A percentile compares a stretch with the other conserved stretches of the same genome.
These are phyloP conservation scores for Sciurus niger DNA, from an alignment of 2,113 vertebrate species.

Conservation along the genomic window DNA sequence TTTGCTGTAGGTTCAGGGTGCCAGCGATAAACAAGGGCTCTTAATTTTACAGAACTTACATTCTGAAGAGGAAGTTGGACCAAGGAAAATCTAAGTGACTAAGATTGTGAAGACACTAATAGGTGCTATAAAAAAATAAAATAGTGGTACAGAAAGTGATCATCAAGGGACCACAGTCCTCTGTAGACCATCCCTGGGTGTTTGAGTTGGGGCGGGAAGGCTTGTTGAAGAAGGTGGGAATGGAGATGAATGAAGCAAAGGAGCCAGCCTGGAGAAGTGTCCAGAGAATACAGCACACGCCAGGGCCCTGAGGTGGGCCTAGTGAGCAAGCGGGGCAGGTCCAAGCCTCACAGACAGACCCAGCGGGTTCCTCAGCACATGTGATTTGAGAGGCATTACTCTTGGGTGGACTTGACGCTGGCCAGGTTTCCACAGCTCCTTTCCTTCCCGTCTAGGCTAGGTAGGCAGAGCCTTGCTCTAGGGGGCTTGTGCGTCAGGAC, in stretches of 20 bases:
- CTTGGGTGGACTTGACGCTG: rapidly evolving
- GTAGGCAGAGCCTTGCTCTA: neutral
- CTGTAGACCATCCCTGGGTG: neutral
- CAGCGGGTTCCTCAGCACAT: neutral
- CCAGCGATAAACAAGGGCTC: neutral
- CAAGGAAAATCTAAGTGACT: constrained; percentile 1
- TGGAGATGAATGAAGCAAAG: neutral
- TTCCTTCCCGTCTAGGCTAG: neutral
- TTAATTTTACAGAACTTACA: neutral
- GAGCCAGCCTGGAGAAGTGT: neutral
- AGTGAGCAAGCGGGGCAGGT: neutral
- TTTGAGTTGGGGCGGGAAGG: neutral
- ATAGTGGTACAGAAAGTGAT: neutral
- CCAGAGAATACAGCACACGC: neutral
- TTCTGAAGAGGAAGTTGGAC: neutral
- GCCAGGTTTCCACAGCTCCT: neutral
- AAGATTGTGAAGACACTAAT: neutral
- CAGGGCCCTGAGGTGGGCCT: neutral
- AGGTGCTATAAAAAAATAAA: neutral
- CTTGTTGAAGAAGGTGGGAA: neutral
- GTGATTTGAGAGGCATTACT: neutral
- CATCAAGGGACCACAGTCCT: neutral
- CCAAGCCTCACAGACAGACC: neutral
- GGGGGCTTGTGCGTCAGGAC: constrained; percentile 51
- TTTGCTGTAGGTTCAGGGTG: neutral